Percentiles rank a stretch among this genome's conserved stretches.
phyloP scores from a whole-genome alignment of 2,797 vertebrate species.

The Parotocinclus haroldoi region DNA sequence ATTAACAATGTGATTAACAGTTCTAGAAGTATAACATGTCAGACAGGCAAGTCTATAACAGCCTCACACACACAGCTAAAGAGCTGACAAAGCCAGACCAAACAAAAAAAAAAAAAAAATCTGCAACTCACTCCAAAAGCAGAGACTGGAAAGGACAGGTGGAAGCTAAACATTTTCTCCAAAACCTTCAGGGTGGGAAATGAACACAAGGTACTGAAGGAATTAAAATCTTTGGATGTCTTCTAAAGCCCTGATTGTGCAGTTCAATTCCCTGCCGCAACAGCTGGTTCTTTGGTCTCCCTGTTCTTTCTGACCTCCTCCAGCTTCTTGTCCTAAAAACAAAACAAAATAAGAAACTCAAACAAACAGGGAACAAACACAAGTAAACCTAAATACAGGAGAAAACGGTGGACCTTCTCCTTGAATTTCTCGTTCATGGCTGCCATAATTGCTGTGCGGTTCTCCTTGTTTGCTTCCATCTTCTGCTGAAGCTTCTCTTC shows the following conservation, averaged over 20 bases:
- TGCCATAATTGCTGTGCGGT: conserved; percentile 88
- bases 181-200: no score
- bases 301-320: conserved; percentile 93
- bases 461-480: conserved; percentile 96
- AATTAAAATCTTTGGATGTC: no score
- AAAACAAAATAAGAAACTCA: background rate
- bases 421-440: conserved; percentile 92
- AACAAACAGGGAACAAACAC: background rate
- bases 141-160: conserved; percentile 57
- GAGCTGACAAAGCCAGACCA: no score
- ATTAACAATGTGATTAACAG: no score
- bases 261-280: conserved; percentile 63
- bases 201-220: no score
- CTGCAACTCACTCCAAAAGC: no score
- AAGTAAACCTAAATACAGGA: background rate
- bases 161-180: no score
- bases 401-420: conserved; percentile 76
- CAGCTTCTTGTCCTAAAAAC: conserved; percentile 83
- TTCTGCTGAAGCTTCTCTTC: conserved; percentile 94
- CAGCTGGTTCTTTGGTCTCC: conserved; percentile 83
- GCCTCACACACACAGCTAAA: no score
- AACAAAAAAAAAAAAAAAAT: no score
- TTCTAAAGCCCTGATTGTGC: conserved; percentile 18
- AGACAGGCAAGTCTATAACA: no score
- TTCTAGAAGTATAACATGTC: no score